Evolutionary conservation across 64 coral and sea anemone species (phyloP), one percentile per base, ranked within the genome.

Genomic region (Montipora capricornis): DNA sequence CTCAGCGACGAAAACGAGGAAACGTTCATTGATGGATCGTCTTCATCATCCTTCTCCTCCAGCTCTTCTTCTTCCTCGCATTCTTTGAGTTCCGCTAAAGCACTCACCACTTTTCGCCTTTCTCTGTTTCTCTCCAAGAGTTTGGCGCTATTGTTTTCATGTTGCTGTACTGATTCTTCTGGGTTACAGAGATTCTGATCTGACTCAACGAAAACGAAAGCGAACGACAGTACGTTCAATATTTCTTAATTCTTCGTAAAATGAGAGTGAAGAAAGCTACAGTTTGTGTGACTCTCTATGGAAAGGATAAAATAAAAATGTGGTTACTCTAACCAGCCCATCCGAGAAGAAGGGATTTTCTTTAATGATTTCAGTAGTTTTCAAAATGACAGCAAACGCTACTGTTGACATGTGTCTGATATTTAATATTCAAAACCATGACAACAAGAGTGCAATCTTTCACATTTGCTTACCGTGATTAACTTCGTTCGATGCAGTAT

Each of bases 81-180:
- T 53, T 95, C 88, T 7, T 44, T 89, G 49, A 95, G 14, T 81
- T 70, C 90, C 49, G 90, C 87, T 17, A 96, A 61, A 44, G 95
- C 95, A 76, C 95, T 96, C 2, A 96, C 91, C 1, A 96, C 91
- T 90, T 92, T 92, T 47, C 79, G 75, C 29, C 81, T 92, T 3
- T 68, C 69, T 84, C 52, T 75, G 20, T 70, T 49, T 71, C 82
- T 86, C 49, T 71, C 82, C 82, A 86, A 73, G 20, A 49, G 64
- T 73, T 86, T 86, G 45, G 16, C 49, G 82, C 82, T 70, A 2
- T 73, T 20, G 82, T n/a, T 86, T 8, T 86, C 82, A 16, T 44
- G 19, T 20, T 50, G 47, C 4, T 16, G 11, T 8, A 11, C 29
- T 49, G 19, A 70, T 17, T 44, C 16, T 45, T 12, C 0, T 49